Conservation (phyloP, 2,113 vertebrate species). For the Oenanthe oenanthe region DNA sequence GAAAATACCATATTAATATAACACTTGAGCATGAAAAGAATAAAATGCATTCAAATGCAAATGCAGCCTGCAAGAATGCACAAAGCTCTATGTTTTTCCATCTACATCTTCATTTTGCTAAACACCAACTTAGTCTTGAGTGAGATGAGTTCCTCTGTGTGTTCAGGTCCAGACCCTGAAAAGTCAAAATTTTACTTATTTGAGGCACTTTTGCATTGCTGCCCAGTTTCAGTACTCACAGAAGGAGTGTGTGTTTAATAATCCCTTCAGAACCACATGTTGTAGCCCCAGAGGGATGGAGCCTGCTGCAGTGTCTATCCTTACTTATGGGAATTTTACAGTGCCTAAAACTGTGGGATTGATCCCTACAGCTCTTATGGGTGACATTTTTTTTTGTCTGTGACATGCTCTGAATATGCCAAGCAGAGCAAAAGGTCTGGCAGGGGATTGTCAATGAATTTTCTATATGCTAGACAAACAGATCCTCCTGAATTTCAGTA, state of each 20-base stretch:
- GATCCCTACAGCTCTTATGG: neutral
- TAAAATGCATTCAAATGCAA: constrained; percentile 73
- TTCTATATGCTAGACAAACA: neutral
- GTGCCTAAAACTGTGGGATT: neutral
- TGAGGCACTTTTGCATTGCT: too few relatives aligned
- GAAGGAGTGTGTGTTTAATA: constrained; percentile 15
- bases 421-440: neutral
- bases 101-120: constrained; percentile 4
- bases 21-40: constrained; percentile 40
- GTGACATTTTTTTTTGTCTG: neutral
- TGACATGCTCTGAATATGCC: neutral
- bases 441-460: neutral
- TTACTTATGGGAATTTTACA: neutral
- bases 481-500: neutral
- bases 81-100: constrained; percentile 29
- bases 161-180: too few relatives aligned
- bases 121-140: too few relatives aligned
- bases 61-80: constrained; percentile 35
- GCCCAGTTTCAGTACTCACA: neutral
- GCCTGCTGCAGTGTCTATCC: neutral
- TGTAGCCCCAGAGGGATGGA: neutral
- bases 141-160: too few relatives aligned
- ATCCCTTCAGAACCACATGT: neutral
- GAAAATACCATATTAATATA: constrained; percentile 67
- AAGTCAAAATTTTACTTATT: too few relatives aligned